These are phyloP conservation scores for Hemibagrus guttatus DNA, from an alignment of 2,797 vertebrate genomes.

Conservation along the genomic window DNA sequence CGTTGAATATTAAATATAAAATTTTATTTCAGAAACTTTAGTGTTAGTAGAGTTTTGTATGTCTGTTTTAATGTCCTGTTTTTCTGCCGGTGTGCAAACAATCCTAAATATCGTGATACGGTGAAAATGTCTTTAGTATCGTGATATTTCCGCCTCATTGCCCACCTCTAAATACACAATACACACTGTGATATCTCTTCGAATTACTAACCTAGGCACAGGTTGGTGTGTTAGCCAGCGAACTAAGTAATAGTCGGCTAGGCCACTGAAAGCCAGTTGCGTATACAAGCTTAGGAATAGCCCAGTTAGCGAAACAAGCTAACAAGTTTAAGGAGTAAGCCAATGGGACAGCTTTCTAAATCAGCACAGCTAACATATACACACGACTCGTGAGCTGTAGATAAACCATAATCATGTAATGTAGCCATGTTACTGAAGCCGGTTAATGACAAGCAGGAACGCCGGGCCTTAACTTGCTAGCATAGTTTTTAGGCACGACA, in stretches of 20 bases:
- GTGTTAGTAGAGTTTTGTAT: neutral
- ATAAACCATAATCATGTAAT: neutral
- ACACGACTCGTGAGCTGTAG: neutral
- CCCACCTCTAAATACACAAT: neutral
- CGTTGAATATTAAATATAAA: neutral
- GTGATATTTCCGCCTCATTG: neutral
- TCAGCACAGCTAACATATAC: no score
- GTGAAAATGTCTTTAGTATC: neutral
- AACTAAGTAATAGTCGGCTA: neutral
- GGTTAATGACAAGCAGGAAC: neutral
- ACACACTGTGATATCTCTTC: neutral
- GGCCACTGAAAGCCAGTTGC: neutral
- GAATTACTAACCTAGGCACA: neutral
- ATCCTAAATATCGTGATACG: no score
- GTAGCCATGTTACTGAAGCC: neutral
- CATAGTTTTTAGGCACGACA: neutral
- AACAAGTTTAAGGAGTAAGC: neutral
- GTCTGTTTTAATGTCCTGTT: neutral
- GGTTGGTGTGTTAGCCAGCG: neutral
- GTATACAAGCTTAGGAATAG: no score
- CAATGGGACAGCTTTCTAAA: neutral
- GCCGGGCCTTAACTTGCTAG: conserved; percentile 2
- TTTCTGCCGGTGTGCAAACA: neutral
- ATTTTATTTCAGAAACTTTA: neutral
- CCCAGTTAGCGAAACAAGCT: conserved; percentile 4